phyloP scores from a whole-genome alignment of 2,797 vertebrate genomes.

The Masticophis lateralis region DNA sequence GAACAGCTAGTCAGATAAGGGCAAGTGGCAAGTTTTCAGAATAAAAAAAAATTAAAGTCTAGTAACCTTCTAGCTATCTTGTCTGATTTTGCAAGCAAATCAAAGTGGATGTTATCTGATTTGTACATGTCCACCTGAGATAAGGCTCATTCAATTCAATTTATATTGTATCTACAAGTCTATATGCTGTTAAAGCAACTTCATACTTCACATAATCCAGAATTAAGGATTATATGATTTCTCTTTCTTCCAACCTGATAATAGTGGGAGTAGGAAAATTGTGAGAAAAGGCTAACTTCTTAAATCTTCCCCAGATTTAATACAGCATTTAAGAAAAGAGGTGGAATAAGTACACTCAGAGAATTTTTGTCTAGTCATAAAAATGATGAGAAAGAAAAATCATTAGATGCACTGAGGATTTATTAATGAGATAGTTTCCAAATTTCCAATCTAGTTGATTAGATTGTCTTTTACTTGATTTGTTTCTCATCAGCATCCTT shows the following conservation, averaged over 20 bases:
- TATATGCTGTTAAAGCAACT: not conserved
- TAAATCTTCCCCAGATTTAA: not conserved
- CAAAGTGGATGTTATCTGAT: not conserved
- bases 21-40: not conserved
- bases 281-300: not conserved
- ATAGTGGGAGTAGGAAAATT: not conserved
- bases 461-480: not conserved
- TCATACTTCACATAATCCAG: not conserved
- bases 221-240: not conserved
- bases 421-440: not conserved
- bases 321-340: not conserved
- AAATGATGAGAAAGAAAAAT: not conserved
- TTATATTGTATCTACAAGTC: not conserved
- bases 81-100: not conserved
- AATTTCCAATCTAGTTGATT: not conserved
- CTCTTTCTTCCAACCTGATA: not conserved
- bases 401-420: not conserved
- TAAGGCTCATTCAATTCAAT: not conserved
- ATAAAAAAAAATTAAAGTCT: not conserved
- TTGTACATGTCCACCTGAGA: not conserved
- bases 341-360: not conserved
- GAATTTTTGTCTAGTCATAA: not conserved
- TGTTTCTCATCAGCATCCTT: not conserved
- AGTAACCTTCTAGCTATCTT: not conserved
- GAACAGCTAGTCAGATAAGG: not conserved